These are phyloP conservation scores for Luehdorfia chinensis DNA, from an alignment of 1,140 invertebrate genomes.

Conservation along the genomic window DNA sequence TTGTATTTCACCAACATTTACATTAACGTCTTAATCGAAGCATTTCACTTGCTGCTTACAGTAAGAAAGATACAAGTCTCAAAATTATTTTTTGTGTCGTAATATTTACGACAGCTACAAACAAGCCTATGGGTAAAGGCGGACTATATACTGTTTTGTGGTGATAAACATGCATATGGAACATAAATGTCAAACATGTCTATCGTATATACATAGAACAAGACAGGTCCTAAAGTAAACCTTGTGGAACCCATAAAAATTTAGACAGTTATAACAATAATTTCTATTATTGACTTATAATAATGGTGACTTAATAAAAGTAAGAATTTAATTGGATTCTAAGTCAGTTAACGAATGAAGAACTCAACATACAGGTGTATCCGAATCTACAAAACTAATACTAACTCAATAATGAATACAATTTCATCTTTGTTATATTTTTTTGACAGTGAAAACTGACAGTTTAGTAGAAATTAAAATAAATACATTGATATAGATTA, in stretches of 20 bases:
- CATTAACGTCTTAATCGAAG: constrained; percentile 72
- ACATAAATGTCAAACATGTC: not conserved
- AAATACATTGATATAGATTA: too few species aligned
- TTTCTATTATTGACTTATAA: too few species aligned
- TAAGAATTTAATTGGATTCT: too few species aligned
- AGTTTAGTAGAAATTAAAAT: too few species aligned
- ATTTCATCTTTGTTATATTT: too few species aligned
- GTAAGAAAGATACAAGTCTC: constrained; percentile 66
- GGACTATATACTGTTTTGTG: constrained; percentile 51
- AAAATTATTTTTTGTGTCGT: constrained; percentile 48
- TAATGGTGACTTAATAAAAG: too few species aligned
- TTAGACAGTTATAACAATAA: too few species aligned
- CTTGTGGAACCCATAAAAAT: constrained; percentile 15
- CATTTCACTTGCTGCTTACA: constrained; percentile 69
- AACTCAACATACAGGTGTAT: too few species aligned
- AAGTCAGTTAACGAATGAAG: too few species aligned
- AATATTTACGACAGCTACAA: constrained; percentile 45
- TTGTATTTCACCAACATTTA: constrained; percentile 77
- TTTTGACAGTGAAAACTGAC: too few species aligned
- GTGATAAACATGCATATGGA: constrained; percentile 46
- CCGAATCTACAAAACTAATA: too few species aligned
- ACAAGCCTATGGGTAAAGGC: constrained; percentile 66
- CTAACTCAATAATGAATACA: too few species aligned
- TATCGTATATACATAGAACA: not conserved
- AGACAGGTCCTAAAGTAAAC: constrained; percentile 11